Percentiles rank a stretch among this genome's conserved stretches.
phyloP scores from a whole-genome alignment of 2,113 vertebrate species.

The Mormyrus iriodes region DNA sequence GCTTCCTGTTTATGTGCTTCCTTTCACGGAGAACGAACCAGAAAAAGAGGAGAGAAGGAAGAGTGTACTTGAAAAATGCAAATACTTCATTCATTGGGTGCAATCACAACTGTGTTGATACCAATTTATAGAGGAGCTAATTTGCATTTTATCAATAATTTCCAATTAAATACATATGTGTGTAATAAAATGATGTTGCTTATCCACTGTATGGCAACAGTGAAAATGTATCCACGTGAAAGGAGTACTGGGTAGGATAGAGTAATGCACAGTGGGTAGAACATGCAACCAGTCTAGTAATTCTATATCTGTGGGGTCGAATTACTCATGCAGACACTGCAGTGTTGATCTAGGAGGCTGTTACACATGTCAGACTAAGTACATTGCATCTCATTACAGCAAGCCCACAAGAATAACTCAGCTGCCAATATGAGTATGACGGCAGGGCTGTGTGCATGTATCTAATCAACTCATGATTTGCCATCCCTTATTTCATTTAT shows the following conservation, averaged over 20 bases:
- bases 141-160: not conserved
- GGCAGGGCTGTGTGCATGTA: not conserved
- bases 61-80: not conserved
- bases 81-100: not conserved
- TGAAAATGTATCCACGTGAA: not conserved
- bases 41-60: not conserved
- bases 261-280: not conserved
- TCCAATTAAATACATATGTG: not conserved
- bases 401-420: not conserved
- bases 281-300: constrained; percentile 15
- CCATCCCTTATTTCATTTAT: not conserved
- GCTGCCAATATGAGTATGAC: not conserved
- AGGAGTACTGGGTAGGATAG: not conserved
- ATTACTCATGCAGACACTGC: constrained; percentile 9
- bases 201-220: not conserved
- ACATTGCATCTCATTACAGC: not conserved
- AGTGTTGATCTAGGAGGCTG: not conserved
- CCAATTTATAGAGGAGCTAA: not conserved
- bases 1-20: not conserved
- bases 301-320: constrained; percentile 13
- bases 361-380: constrained; percentile 7
- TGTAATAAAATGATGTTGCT: not conserved
- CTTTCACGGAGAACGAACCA: not conserved
- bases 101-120: not conserved
- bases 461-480: not conserved